Percentiles rank a stretch among this genome's conserved stretches.
These are phyloP conservation scores for Tupaia tana DNA, from an alignment of 2,113 vertebrate species.

Conservation along the genomic window DNA sequence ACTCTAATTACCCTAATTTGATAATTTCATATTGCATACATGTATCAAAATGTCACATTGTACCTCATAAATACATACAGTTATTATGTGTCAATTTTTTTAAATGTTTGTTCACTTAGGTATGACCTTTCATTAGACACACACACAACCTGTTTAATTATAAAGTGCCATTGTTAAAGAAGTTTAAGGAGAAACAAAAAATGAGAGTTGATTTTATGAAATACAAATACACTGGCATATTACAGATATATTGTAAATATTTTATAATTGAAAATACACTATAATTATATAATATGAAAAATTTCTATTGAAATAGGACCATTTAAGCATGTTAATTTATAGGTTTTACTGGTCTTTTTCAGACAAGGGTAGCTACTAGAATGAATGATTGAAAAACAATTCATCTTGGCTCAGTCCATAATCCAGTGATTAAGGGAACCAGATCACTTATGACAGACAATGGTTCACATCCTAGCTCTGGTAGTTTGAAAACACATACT, in stretches of 20 bases:
- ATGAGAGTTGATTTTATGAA: background rate
- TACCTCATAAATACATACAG: no score
- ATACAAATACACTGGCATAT: background rate
- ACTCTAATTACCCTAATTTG: no score
- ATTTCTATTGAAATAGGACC: background rate
- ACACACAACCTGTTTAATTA: background rate
- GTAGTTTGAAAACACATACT: no score
- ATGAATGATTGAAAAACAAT: background rate
- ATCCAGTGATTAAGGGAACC: no score
- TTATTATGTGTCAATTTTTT: no score
- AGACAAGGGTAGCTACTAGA: background rate
- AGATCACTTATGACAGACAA: no score
- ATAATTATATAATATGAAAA: background rate
- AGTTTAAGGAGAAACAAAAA: background rate
- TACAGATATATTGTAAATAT: background rate
- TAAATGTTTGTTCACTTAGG: background rate
- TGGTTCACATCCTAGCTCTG: no score
- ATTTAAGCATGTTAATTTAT: background rate
- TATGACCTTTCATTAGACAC: background rate
- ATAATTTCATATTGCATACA: no score
- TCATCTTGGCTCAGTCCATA: background rate
- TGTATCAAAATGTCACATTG: no score
- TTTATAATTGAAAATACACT: background rate
- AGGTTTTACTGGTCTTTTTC: background rate
- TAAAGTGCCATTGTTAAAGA: background rate